These are phyloP conservation scores for Sinodicranocentrus sp. DNA, from an alignment of 2,888 invertebrate genomes.

Conservation along the genomic window DNA sequence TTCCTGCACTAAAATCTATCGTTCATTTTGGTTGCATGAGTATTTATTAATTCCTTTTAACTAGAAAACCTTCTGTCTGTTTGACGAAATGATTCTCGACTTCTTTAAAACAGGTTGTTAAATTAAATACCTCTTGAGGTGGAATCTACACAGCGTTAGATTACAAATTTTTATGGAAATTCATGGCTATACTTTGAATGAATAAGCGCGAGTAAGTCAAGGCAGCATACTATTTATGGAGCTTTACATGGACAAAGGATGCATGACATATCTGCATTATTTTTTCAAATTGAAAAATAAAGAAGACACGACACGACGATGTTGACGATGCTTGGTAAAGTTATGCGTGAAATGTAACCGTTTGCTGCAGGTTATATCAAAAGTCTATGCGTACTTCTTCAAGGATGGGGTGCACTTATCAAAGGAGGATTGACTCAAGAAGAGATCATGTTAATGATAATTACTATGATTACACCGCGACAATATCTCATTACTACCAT, in stretches of 20 bases:
- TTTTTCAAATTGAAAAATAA: not conserved
- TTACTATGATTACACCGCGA: conserved; percentile 23
- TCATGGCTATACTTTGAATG: too few species aligned
- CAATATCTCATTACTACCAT: conserved; percentile 31
- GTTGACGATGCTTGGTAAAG: too few species aligned
- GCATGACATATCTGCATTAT: not conserved
- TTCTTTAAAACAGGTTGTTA: too few species aligned
- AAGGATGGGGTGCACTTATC: not conserved
- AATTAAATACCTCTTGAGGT: too few species aligned
- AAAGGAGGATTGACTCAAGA: conserved; percentile 25
- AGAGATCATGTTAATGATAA: conserved; percentile 20
- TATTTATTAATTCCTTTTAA: too few species aligned
- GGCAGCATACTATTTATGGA: not conserved
- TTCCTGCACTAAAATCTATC: too few species aligned
- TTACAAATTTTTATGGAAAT: too few species aligned
- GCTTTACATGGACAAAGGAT: not conserved
- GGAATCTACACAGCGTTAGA: too few species aligned
- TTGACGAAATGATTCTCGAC: too few species aligned
- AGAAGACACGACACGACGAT: not conserved
- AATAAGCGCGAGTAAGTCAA: too few species aligned
- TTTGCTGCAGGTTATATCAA: not conserved
- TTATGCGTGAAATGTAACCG: not conserved
- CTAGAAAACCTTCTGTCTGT: too few species aligned
- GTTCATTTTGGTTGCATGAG: too few species aligned
- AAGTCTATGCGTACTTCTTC: not conserved